Evolutionary conservation across 2,888 invertebrate genomes (phyloP).

Genomic region (Drosophila tanythrix): DNA sequence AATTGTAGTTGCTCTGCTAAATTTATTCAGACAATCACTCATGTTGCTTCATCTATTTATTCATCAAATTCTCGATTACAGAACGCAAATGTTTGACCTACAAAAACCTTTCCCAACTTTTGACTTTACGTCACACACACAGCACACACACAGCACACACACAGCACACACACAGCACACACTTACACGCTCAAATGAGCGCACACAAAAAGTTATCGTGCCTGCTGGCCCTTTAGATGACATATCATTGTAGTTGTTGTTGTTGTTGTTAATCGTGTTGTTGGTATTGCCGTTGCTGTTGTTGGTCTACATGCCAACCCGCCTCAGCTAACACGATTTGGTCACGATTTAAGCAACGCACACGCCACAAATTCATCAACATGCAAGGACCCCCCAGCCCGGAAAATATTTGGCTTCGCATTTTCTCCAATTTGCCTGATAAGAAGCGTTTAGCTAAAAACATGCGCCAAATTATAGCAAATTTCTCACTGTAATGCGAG

Average conservation of each 20-base stretch:
- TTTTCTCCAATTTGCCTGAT: conserved; percentile 79
- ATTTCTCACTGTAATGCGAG: conserved; percentile 76
- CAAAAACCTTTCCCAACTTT: conserved; percentile 60
- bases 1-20: conserved; percentile 1
- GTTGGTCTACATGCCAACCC: conserved; percentile 26
- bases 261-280: not conserved
- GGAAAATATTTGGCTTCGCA: conserved; percentile 35
- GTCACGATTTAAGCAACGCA: conserved; percentile 74
- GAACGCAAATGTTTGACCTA: conserved; percentile 50
- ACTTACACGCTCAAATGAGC: conserved; percentile 9
- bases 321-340: conserved; percentile 77
- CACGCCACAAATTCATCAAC: conserved; percentile 78
- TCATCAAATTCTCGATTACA: conserved; percentile 50
- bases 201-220: conserved; percentile 58
- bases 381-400: conserved; percentile 52
- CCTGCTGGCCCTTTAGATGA: conserved; percentile 51
- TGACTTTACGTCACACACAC: conserved; percentile 49
- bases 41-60: conserved; percentile 30
- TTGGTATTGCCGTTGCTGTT: conserved; percentile 3
- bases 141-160: conserved; percentile 18
- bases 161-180: no score
- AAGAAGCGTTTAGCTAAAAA: conserved; percentile 80
- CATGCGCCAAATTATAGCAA: conserved; percentile 78
- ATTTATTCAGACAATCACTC: conserved; percentile 40
- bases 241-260: conserved; percentile 22